phyloP scores from a whole-genome alignment of 2,797 vertebrate species.

The Kryptolebias ocellatus region DNA sequence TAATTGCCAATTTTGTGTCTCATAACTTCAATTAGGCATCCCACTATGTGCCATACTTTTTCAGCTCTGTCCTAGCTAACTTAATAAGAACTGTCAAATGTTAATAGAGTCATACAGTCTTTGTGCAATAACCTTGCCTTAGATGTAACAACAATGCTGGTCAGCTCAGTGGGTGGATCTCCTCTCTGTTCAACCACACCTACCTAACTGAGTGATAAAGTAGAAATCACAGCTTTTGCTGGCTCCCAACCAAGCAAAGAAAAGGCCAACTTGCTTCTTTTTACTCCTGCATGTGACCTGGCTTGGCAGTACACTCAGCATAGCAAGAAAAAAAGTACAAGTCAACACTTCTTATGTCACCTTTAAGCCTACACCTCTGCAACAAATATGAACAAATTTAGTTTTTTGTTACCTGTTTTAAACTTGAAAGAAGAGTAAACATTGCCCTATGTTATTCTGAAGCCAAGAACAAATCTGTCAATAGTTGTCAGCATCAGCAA shows the following conservation, averaged over 20 bases:
- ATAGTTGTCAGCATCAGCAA: constrained; percentile 57
- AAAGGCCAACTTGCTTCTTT: constrained; percentile 43
- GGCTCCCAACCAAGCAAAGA: constrained; percentile 32
- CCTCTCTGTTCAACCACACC: constrained; percentile 19
- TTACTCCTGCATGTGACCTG: constrained; percentile 33
- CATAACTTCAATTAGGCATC: constrained; percentile 52
- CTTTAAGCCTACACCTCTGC: constrained; percentile 29
- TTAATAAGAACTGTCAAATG: constrained; percentile 45
- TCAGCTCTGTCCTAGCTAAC: constrained; percentile 35
- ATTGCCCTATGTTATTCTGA: constrained; percentile 5
- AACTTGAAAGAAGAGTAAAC: constrained; percentile 18
- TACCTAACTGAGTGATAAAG: constrained; percentile 45
- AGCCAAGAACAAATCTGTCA: constrained; percentile 43
- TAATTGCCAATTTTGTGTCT: constrained; percentile 55
- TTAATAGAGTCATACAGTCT: constrained; percentile 6
- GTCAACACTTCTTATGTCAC: constrained; percentile 53
- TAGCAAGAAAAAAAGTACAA: constrained; percentile 23
- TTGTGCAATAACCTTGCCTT: constrained; percentile 11
- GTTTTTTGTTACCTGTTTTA: constrained; percentile 22
- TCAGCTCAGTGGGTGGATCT: constrained; percentile 11
- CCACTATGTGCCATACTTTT: constrained; percentile 42
- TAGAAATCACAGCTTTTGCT: constrained; percentile 44
- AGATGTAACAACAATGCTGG: constrained; percentile 12
- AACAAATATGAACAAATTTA: constrained; percentile 48
- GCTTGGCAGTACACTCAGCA: constrained; percentile 38